Base-by-base conservation (phyloP, 2,113 vertebrate genomes). In the Parotia lawesii region DNA sequence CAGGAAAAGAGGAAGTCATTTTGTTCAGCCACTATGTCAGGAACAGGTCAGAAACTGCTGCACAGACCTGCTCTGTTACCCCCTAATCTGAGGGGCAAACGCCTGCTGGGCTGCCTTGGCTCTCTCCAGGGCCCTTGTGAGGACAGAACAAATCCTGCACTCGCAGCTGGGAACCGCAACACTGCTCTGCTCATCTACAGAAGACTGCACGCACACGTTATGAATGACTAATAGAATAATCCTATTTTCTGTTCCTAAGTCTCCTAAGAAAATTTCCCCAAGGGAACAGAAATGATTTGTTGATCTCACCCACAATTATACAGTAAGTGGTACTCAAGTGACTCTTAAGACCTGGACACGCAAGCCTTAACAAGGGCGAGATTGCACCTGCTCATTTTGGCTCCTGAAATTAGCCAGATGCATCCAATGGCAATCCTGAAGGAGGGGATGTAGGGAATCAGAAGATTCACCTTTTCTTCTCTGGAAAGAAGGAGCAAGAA, bases 181-280 rank as follows among this genome's bases (percentile, higher is more conserved):
- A 42, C 57, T 21, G 21, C 16, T 80, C 25, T 33, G 35, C 17
- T 87, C n/a, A 29, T 17, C 67, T 1, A 0, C 62, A 23, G 29
- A 23, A 48, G 19, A 25, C 35, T 5, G 20, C 12, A 38, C 0
- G 0, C 6, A 11, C 1, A 0, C 1, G 1, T 7, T 7, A 27
- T 18, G 17, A 50, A 40, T 1, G 4, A 74, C 33, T 29, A 37
- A 51, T 2, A 57, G 9, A 75, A 45, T 9, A 9, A 51, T 12
- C 12, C 71, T 56, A 25, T 3, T 47, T 22, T 72, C 45, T 61
- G 5, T 21, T 88, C 31, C 23, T 50, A 45, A 21, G 18, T 8
- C n/a, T 86, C n/a, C 15, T 33, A 74, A 23, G 28, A 73, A 73
- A 12, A 73, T 62, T 47, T 70, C 35, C n/a, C 28, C 22, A 19